These are phyloP conservation scores for Dryobates pubescens DNA, from an alignment of 2,797 vertebrate species.

Conservation along the genomic window DNA sequence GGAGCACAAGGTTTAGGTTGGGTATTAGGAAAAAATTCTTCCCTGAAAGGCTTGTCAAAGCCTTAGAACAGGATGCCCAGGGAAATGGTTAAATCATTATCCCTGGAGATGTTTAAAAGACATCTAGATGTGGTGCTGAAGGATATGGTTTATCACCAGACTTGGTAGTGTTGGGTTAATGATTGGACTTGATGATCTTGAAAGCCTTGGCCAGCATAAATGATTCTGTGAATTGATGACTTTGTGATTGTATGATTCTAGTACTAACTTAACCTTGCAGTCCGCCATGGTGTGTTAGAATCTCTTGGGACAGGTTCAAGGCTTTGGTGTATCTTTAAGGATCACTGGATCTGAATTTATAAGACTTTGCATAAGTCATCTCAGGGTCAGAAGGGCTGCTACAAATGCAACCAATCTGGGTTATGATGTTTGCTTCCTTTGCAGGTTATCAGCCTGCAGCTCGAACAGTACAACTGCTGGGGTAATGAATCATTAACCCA, in stretches of 20 bases:
- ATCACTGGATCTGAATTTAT: background rate
- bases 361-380: background rate
- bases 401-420: background rate
- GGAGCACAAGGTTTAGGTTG: too few species aligned
- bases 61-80: too few species aligned
- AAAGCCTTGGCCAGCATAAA: too few species aligned
- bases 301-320: background rate
- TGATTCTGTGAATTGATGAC: too few species aligned
- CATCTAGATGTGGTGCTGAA: too few species aligned
- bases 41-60: too few species aligned
- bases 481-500: slow-evolving; percentile 30
- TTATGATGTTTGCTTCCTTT: background rate
- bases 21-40: too few species aligned
- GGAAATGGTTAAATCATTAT: too few species aligned
- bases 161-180: too few species aligned
- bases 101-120: too few species aligned
- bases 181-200: too few species aligned
- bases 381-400: background rate
- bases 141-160: too few species aligned
- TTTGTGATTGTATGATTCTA: background rate
- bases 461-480: slow-evolving; percentile 23
- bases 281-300: background rate
- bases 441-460: slow-evolving; percentile 15
- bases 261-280: background rate
- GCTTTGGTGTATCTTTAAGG: background rate